A percentile compares a stretch with the other conserved stretches of the same genome.
These are phyloP conservation scores for Ctenodactylus gundi DNA, from an alignment of 2,113 vertebrate genomes.

Conservation along the genomic window DNA sequence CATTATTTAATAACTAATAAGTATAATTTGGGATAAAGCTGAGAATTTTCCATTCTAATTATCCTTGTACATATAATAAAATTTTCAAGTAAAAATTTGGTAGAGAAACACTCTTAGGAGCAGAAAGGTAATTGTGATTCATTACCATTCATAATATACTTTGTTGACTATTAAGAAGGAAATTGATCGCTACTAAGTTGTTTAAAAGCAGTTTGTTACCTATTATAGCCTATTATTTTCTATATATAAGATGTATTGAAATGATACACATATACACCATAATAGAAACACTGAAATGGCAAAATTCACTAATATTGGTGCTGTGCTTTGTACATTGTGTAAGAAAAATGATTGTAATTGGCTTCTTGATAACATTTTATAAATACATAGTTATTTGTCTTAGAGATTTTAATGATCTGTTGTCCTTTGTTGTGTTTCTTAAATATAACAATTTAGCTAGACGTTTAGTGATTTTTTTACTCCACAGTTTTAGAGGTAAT, in stretches of 20 bases:
- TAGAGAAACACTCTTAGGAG: background rate
- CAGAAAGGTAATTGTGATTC: background rate
- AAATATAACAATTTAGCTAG: slow-evolving; percentile 7
- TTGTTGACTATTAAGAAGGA: background rate
- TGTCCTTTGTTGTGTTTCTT: background rate
- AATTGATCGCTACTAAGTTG: background rate
- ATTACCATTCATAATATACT: background rate
- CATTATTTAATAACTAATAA: background rate
- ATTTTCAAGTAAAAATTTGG: background rate
- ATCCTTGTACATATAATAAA: background rate
- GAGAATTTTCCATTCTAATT: background rate
- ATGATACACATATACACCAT: background rate
- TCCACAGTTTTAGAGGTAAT: background rate
- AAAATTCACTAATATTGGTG: background rate
- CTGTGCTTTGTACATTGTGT: background rate
- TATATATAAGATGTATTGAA: background rate
- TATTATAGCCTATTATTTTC: background rate
- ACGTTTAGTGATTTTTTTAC: background rate
- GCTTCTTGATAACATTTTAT: background rate
- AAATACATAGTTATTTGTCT: background rate
- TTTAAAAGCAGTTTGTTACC: background rate
- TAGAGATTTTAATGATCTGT: background rate
- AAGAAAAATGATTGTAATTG: background rate
- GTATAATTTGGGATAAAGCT: background rate
- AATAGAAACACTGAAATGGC: background rate